Conservation (phyloP, 53 echinoderm and acorn worm genomes). For the Stichopus horrens region DNA sequence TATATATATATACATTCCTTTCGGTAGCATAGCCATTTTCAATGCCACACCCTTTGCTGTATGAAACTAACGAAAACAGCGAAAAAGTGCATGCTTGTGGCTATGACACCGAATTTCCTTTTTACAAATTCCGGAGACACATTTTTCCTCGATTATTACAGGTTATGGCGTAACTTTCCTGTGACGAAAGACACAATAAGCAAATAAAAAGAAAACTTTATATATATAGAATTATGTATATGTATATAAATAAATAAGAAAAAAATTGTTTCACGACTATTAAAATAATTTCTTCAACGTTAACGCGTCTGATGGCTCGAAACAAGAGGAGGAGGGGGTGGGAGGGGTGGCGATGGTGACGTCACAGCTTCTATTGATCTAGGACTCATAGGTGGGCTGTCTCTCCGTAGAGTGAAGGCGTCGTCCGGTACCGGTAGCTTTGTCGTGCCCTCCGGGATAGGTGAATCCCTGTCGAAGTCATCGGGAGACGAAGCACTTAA, state of each 20-base stretch:
- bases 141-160: neutral
- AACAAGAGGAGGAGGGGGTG: constrained; percentile 37
- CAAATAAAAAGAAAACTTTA: neutral
- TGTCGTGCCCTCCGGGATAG: constrained; percentile 33
- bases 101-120: no score
- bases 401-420: constrained; percentile 23
- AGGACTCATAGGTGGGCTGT: constrained; percentile 41
- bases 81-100: no score
- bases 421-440: constrained; percentile 23
- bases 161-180: neutral
- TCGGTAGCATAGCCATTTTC: no score
- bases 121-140: no score
- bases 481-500: constrained; percentile 38
- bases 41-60: no score
- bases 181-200: neutral
- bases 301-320: constrained; percentile 38
- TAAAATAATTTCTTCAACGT: constrained; percentile 9
- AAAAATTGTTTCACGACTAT: neutral
- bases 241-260: no score
- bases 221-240: no score
- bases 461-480: constrained; percentile 44
- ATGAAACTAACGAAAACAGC: no score
- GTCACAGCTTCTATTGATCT: constrained; percentile 34
- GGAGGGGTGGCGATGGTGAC: constrained; percentile 41
- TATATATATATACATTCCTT: no score